These are phyloP conservation scores for Melanargia galathea DNA, from an alignment of 2,888 invertebrate genomes.

Conservation along the genomic window DNA sequence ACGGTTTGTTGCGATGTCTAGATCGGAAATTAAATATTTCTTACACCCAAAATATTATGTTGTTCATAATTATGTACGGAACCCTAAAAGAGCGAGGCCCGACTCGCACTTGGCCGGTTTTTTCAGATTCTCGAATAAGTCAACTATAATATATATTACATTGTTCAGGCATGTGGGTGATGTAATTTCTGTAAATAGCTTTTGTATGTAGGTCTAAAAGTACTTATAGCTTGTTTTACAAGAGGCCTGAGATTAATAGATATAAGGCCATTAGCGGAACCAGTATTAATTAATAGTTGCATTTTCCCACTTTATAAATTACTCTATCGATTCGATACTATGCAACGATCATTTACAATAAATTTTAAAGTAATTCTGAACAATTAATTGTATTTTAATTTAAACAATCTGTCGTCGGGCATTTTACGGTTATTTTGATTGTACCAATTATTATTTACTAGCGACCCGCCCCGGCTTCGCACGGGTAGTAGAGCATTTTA, in stretches of 20 bases:
- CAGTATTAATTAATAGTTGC: constrained; percentile 48
- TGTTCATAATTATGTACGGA: neutral
- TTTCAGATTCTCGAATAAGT: neutral
- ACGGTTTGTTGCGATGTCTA: too few species aligned
- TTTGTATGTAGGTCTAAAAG: constrained; percentile 8
- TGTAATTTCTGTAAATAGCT: neutral
- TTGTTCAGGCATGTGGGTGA: neutral
- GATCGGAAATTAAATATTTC: too few species aligned
- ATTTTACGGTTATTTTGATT: constrained; percentile 26
- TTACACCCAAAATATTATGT: too few species aligned
- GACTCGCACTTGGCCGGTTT: too few species aligned
- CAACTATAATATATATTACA: neutral
- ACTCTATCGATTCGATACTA: constrained; percentile 48
- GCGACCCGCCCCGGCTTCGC: too few species aligned
- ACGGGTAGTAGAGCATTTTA: too few species aligned
- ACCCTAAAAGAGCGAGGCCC: too few species aligned
- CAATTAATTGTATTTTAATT: constrained; percentile 51
- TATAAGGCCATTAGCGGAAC: constrained; percentile 26
- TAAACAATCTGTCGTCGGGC: constrained; percentile 40
- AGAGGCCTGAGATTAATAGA: constrained; percentile 25
- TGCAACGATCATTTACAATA: constrained; percentile 51
- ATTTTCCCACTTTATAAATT: constrained; percentile 52
- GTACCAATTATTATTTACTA: constrained; percentile 21
- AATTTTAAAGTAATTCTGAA: constrained; percentile 45
- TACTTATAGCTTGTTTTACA: constrained; percentile 21